Evolutionary conservation across 2,113 vertebrate species (phyloP), one percentile per base, ranked within the genome.

Genomic region (Anas platyrhynchos): DNA sequence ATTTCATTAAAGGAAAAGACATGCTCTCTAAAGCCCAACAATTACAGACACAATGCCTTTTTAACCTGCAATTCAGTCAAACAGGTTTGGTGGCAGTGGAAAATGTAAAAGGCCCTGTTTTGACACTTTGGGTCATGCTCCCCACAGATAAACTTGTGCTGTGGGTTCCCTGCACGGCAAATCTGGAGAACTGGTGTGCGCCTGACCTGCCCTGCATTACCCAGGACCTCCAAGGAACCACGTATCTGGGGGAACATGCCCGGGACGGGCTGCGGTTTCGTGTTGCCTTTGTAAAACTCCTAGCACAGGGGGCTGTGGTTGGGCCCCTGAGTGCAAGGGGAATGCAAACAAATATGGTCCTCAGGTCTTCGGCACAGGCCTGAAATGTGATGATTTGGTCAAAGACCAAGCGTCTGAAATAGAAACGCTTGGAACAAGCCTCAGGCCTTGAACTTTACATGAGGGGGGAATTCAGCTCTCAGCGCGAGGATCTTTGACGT

Each of bases 1-100:
- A 97, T 97, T 97, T 97, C 97, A 97, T 97, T 96, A 97, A 97
- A 95, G 89, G 88, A 93, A 97, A 97, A 94, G 91, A 96, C 97
- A 95, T 95, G 92, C 91, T 96, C 87, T 93, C 95, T 96, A 95
- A 94, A 96, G 93, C 95, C 96, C 90, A 91, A 92, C 95, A 96
- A 95, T 97, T 96, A 97, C 15, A 91, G 94, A 81, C 93, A 95
- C 91, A 96, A 94, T 97, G 92, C 89, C 96, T 97, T 96, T 97
- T 97, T 96, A 97, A 96, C 96, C 94, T 96, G 95, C 92, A 94
- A 87, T 96, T 97, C 95, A 84, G 97, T 97, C 97, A 96, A 97
- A 97, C 96, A 97, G 96, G 96, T 97, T 97, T 97, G 97, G 97
- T 97, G 96, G 96, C 94, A 96, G 96, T 93, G 89, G 93, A 93